Conservation (phyloP, 1,140 invertebrate species). For the Sweltsa coloradensis region DNA sequence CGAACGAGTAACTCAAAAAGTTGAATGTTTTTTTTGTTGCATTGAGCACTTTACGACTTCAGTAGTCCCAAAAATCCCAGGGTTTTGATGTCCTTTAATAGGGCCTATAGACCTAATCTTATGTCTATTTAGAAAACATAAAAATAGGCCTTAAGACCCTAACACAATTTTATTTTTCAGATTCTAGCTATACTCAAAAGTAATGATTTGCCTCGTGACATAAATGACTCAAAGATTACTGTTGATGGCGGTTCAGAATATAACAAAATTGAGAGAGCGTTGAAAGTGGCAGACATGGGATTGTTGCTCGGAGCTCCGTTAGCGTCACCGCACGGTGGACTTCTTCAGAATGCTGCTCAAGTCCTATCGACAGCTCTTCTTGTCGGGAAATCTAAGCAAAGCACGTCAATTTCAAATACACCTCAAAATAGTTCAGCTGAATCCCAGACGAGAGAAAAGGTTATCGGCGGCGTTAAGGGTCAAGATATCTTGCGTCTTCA, state of each 20-base stretch:
- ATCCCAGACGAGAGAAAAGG: neutral
- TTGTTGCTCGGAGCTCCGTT: slow-evolving; percentile 66
- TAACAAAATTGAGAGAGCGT: slow-evolving; percentile 30
- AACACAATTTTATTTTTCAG: slow-evolving; percentile 27
- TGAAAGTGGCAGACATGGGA: slow-evolving; percentile 67
- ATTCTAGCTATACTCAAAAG: slow-evolving; percentile 16
- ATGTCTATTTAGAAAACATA: too few species aligned
- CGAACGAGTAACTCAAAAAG: too few species aligned
- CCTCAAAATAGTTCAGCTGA: neutral
- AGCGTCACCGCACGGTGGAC: neutral
- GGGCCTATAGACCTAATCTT: too few species aligned
- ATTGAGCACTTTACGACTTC: too few species aligned
- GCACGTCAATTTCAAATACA: neutral
- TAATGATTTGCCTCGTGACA: too few species aligned
- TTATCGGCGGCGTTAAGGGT: neutral
- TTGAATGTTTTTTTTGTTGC: too few species aligned
- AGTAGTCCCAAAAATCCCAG: too few species aligned
- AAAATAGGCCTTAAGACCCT: too few species aligned
- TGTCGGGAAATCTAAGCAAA: neutral
- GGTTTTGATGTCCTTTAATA: too few species aligned
- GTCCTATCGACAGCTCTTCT: neutral
- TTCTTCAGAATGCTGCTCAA: neutral
- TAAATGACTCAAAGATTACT: too few species aligned
- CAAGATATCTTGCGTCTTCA: neutral
- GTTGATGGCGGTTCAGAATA: slow-evolving; percentile 5